Conservation (phyloP, 2,888 invertebrate genomes). For the Mycalesis mineus region DNA sequence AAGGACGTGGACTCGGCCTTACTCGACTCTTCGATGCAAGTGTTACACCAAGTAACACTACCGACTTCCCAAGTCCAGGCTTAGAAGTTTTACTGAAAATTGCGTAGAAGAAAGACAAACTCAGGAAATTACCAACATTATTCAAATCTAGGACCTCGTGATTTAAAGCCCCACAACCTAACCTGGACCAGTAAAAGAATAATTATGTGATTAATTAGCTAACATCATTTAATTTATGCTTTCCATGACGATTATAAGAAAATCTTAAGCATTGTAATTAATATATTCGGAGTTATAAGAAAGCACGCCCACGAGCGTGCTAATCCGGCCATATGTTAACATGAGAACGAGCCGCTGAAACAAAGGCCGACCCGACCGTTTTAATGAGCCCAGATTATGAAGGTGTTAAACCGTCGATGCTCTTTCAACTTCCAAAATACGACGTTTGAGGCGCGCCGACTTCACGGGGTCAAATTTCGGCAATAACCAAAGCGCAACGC, state of each 20-base stretch:
- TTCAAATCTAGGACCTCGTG: too few species aligned
- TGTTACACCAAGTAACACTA: too few species aligned
- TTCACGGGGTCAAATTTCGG: slow-evolving; percentile 70
- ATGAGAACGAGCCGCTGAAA: slow-evolving; percentile 72
- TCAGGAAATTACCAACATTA: too few species aligned
- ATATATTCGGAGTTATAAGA: neutral
- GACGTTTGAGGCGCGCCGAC: slow-evolving; percentile 63
- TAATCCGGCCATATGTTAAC: slow-evolving; percentile 75
- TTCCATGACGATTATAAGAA: slow-evolving; percentile 22
- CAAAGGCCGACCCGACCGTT: slow-evolving; percentile 69
- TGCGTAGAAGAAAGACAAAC: too few species aligned
- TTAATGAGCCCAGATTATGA: slow-evolving; percentile 77
- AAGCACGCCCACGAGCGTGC: slow-evolving; percentile 57
- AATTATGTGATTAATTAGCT: too few species aligned
- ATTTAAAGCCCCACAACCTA: too few species aligned
- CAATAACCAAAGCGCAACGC: slow-evolving; percentile 57
- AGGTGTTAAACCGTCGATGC: slow-evolving; percentile 73
- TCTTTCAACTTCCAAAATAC: slow-evolving; percentile 77
- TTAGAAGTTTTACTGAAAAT: too few species aligned
- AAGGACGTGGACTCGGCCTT: too few species aligned
- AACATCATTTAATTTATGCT: too few species aligned
- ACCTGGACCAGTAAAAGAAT: too few species aligned
- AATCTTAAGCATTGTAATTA: slow-evolving; percentile 5
- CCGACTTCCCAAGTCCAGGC: too few species aligned
- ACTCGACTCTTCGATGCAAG: too few species aligned